Base-by-base conservation (phyloP, 2,888 invertebrate genomes). In the Thereva nobilitata region DNA sequence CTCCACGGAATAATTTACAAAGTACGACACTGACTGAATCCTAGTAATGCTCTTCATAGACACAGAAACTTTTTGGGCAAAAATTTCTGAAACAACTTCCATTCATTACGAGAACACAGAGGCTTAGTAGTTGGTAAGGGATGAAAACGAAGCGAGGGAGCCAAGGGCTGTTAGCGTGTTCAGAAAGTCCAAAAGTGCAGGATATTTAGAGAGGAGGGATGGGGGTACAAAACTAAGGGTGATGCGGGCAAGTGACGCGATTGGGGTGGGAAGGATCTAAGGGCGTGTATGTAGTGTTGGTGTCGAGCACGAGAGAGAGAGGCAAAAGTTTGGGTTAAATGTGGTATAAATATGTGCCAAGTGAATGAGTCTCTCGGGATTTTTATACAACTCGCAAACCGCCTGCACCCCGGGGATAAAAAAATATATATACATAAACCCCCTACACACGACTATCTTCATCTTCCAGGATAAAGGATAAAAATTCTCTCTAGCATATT, bases 141-240 rank as follows among this genome's bases (percentile, higher is more conserved):
- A 23, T 23, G 23, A 23, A 23, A 23, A 23, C 23, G 23, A 2
- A 23, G 23, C 23, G 23, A 23, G 23, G 23, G 23, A 23, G 23
- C 23, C 23, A 23, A 23, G 1, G 23, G 23, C 23, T 23, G 23
- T 50, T 40, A 38, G 49, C 35, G 42, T 42, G 50, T 52, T 50
- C 50, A 52, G 41, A 63, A 63, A 63, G 63, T 63, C 50, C 52
- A 63, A 63, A 63, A 63, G 63, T 63, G 63, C 63, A 63, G 59
- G 9, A 45, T 0, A 35, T 52, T n/a, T 6, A 5, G 23, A 8
- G 34, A 3, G 52, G 52, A 52, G 23, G 52, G 6, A 5, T 6
- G 23, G 50, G 7, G 52, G 49, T 49, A 10, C 23, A 23, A 23
- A 23, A 23, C 23, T 23, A 23, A 23, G 23, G 23, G 23, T 49